phyloP scores from a whole-genome alignment of 2,797 vertebrate genomes.

The Petrocephalus sullivani region DNA sequence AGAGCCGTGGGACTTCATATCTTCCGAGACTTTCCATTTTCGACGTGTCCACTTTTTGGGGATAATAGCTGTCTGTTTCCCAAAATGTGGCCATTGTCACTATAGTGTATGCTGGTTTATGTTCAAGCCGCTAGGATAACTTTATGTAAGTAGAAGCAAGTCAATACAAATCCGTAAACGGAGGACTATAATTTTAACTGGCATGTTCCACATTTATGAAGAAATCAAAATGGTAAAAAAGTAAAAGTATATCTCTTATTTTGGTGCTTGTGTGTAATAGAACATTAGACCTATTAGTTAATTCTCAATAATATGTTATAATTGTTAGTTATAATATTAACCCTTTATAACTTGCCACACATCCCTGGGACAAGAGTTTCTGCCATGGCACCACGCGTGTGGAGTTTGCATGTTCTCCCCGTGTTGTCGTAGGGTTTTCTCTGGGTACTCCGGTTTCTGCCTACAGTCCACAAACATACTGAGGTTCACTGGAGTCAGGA shows the following conservation, averaged over 20 bases:
- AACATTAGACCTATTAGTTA: not conserved
- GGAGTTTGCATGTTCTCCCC: no score
- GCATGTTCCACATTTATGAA: not conserved
- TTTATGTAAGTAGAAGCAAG: not conserved
- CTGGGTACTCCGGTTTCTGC: no score
- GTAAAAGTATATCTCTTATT: not conserved
- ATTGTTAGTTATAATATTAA: not conserved
- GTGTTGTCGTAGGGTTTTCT: no score
- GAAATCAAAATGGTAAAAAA: not conserved
- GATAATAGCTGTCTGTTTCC: not conserved
- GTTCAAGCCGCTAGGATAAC: not conserved
- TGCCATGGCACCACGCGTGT: no score
- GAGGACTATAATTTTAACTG: not conserved
- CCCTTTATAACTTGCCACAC: not conserved
- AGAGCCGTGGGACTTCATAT: not conserved
- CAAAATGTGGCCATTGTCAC: not conserved
- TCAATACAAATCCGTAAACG: not conserved
- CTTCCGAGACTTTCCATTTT: not conserved
- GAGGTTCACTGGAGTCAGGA: no score
- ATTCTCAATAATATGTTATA: not conserved
- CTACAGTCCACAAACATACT: no score
- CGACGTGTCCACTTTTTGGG: not conserved
- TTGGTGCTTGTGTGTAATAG: not conserved
- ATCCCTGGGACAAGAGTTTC: not conserved
- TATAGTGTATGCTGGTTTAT: not conserved